phyloP scores from a whole-genome alignment of 2,113 vertebrate species.

The Marmota monax region DNA sequence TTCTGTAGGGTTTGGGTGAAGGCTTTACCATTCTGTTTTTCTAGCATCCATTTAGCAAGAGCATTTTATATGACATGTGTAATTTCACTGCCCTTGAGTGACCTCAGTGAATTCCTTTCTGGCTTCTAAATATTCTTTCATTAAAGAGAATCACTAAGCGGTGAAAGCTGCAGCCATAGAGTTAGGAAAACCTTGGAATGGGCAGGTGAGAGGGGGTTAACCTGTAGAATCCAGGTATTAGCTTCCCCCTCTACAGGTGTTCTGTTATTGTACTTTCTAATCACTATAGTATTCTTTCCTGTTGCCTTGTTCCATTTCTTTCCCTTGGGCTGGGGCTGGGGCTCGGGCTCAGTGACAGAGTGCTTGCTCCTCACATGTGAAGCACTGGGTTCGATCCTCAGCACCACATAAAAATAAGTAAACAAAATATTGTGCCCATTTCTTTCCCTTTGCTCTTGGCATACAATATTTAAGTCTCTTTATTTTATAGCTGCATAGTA shows the following conservation, averaged over 20 bases:
- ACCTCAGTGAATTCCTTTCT: conserved; percentile 85
- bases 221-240: conserved; percentile 59
- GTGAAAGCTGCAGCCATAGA: conserved; percentile 61
- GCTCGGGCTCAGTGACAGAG: no score
- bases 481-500: not conserved
- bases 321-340: not conserved
- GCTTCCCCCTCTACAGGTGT: conserved; percentile 34
- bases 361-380: no score
- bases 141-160: conserved; percentile 82
- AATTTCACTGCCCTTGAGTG: conserved; percentile 85
- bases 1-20: conserved; percentile 79
- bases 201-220: conserved; percentile 54
- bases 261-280: not conserved
- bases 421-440: not conserved
- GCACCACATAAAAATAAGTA: no score
- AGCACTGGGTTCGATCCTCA: no score
- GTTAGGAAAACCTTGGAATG: conserved; percentile 59
- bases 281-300: not conserved
- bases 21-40: conserved; percentile 82
- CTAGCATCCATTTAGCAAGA: conserved; percentile 80
- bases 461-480: not conserved
- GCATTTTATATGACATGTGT: conserved; percentile 81
- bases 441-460: conserved; percentile 36
- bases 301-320: not conserved
- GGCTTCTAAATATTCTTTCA: conserved; percentile 83